Evolutionary conservation across 1,140 invertebrate genomes (phyloP).

Genomic region (Rhagoletis pomonella): DNA sequence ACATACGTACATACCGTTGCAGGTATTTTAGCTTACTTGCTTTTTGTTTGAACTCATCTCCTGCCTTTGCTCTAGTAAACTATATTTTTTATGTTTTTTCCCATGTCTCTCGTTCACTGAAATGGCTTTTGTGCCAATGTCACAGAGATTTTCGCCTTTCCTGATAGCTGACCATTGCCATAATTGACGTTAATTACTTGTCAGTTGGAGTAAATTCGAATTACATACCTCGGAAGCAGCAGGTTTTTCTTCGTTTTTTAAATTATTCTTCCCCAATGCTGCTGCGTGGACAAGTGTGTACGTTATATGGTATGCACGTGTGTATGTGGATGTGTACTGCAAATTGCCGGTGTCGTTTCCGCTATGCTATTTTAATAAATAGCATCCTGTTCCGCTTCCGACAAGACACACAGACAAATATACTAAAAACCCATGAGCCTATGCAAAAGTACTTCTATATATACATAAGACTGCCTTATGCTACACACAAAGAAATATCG

Average conservation of each 20-base stretch:
- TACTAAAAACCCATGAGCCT: too few species aligned
- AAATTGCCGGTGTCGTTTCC: slow-evolving; percentile 45
- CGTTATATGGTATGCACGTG: not conserved
- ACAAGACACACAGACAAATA: not conserved
- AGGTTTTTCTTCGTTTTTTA: not conserved
- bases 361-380: not conserved
- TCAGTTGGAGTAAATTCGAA: not conserved
- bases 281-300: not conserved
- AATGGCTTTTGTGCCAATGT: not conserved
- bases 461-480: too few species aligned
- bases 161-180: not conserved
- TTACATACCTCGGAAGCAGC: not conserved
- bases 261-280: not conserved
- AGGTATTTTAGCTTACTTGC: not conserved
- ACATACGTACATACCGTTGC: not conserved
- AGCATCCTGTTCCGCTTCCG: slow-evolving; percentile 16
- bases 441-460: too few species aligned
- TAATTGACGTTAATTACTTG: slow-evolving; percentile 26
- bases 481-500: too few species aligned
- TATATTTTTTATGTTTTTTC: not conserved
- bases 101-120: not conserved
- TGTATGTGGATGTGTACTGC: not conserved
- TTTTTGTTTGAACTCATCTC: not conserved
- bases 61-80: not conserved
- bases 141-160: slow-evolving; percentile 10